Base-by-base conservation (phyloP, 2,113 vertebrate species). In the Mastomys natalensis region DNA sequence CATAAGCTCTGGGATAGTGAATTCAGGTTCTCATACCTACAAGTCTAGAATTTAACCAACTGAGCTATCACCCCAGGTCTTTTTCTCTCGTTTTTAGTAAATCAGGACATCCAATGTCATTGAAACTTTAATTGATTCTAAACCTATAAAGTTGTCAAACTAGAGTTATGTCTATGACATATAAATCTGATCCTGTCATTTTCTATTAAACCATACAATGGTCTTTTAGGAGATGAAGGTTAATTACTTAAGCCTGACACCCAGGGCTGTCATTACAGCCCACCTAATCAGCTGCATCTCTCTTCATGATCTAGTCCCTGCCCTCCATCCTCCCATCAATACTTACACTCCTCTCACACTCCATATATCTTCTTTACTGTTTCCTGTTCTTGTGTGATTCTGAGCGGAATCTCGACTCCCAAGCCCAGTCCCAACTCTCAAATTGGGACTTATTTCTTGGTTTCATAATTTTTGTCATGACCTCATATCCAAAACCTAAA, bases 141-240 rank as follows among this genome's bases (percentile, higher is more conserved):
- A 78, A 26, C 48, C 60, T 58, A 93, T 66, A 87, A 87, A 87
- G 34, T 15, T 78, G 80, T 90, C 88, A 58, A 93, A 64, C 24
- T 43, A 16, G 51, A 87, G 19, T 93, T 93, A 93, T 81, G 16
- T 53, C 87, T 31, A 12, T 90, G 58, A 62, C 19, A 43, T 17
- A 70, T 76, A 53, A 81, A 87, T 96, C 74, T 87, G n/a, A 87
- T 58, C 74, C 87, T 72, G 80, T 76, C 51, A 17, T 94, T 97
- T 96, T 45, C 60, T 84, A 9, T 48, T 64, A 92, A 90, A 88
- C 7, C 11, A 37, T 62, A 77, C 40, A 48, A 3, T 77, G 26
- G 22, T 40, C n/a, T 87, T 15, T 87, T 70, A 15, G 0, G 68
- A 70, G 60, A 53, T 64, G 43, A 45, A 87, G 26, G 58, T n/a